Evolutionary conservation across 2,113 vertebrate genomes (phyloP), one percentile per base, ranked within the genome.

Genomic region (Larimichthys polyactis): DNA sequence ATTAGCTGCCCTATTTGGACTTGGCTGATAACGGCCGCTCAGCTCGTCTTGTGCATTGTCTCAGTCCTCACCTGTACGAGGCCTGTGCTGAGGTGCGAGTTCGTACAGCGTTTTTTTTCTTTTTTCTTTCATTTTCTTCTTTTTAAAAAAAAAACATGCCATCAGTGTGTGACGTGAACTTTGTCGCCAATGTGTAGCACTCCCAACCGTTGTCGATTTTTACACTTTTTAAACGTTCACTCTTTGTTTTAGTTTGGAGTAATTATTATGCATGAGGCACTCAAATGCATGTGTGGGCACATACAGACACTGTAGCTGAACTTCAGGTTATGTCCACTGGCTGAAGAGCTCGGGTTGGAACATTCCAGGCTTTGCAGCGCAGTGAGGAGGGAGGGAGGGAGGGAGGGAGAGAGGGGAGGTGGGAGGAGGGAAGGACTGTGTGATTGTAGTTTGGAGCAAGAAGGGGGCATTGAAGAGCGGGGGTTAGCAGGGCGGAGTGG

Each of bases 351-450:
- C 54, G 51, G 89, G 82, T 75, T 75, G 82, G 92, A 94, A 94
- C 92, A 94, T 95, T 96, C 94, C 93, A 87, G 32, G 11, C 82
- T 88, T 92, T 84, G 90, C 91, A 84, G 90, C 66, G 78, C 88
- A 77, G 92, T 17, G 59, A 87, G 74, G 75, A 85, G 90, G 88
- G 81, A 85, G 67, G 44, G 44, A 44, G 36, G 36, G 2, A 40
- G 36, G 44, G 44, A 44, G 36, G 36, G 2, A 40, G 36, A 40
- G 36, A 40, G 36, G 36, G 36, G 36, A 40, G 36, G 36, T 8
- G 36, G 78, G 58, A 9, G 63, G 63, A 69, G 64, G 52, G 29
- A 46, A 71, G 12, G 65, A 64, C 54, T 79, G 24, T 88, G 89
- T 83, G 90, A 88, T 89, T 90, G 91, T 92, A 91, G 87, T 87